phyloP scores from a whole-genome alignment of 1,140 invertebrate species.

The Nephila pilipes region DNA sequence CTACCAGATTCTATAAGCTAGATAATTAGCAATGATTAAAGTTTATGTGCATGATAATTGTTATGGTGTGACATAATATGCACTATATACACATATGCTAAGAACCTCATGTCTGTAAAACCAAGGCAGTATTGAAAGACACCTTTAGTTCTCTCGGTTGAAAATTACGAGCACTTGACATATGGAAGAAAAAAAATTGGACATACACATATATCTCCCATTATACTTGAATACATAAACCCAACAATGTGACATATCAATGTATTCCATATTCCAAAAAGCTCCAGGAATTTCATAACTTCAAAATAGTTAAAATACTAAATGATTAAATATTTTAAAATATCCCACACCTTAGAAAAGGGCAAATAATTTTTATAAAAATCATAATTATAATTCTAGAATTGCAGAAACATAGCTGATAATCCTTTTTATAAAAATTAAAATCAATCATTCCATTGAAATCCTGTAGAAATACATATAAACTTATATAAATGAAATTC shows the following conservation, averaged over 20 bases:
- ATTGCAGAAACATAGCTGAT: too few relatives aligned
- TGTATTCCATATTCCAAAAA: not conserved
- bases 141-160: not conserved
- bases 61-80: constrained; percentile 38
- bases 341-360: not conserved
- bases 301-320: not conserved
- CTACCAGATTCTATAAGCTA: constrained; percentile 26
- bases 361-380: too few relatives aligned
- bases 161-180: not conserved
- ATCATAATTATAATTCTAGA: too few relatives aligned
- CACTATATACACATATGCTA: constrained; percentile 61
- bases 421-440: too few relatives aligned
- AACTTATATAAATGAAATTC: too few relatives aligned
- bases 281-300: not conserved
- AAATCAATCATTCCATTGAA: too few relatives aligned
- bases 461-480: too few relatives aligned
- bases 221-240: not conserved
- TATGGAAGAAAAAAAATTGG: not conserved
- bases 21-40: constrained; percentile 8
- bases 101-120: constrained; percentile 6
- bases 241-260: not conserved
- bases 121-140: constrained; percentile 70
- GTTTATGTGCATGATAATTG: constrained; percentile 36
- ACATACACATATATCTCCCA: not conserved
- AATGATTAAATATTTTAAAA: not conserved